Conservation (phyloP, 2,888 invertebrate genomes). For the Rhopalosiphum nymphaeae region DNA sequence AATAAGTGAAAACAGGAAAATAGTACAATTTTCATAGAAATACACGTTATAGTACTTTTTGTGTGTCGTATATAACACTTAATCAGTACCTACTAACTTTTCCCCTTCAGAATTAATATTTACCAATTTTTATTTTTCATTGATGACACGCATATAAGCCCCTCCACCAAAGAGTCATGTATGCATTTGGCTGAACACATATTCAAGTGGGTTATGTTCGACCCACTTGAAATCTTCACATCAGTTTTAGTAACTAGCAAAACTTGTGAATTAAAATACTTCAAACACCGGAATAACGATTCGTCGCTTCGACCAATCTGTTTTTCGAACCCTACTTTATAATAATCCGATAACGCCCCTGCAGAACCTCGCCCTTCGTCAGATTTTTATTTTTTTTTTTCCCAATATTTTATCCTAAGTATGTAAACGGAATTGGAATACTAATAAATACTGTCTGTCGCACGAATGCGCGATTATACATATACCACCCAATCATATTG, state of each 20-base stretch:
- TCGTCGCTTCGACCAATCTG: constrained; percentile 25
- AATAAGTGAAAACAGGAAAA: background rate
- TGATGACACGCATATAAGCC: background rate
- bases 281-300: constrained; percentile 16
- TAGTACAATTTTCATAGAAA: background rate
- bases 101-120: constrained; percentile 21
- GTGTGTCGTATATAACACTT: background rate
- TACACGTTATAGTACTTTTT: background rate
- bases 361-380: background rate
- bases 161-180: background rate
- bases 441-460: background rate
- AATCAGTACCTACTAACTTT: constrained; percentile 26
- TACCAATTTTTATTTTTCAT: constrained; percentile 32
- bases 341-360: constrained; percentile 37
- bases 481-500: background rate
- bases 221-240: constrained; percentile 15
- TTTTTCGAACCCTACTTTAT: background rate
- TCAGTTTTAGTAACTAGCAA: constrained; percentile 49
- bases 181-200: constrained; percentile 24
- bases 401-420: background rate
- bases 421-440: constrained; percentile 1
- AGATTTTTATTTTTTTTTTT: constrained; percentile 25
- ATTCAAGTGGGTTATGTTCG: constrained; percentile 13
- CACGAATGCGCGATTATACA: background rate
- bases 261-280: constrained; percentile 46